Evolutionary conservation across 2,888 invertebrate genomes (phyloP).

Genomic region (Rosalia funebris): DNA sequence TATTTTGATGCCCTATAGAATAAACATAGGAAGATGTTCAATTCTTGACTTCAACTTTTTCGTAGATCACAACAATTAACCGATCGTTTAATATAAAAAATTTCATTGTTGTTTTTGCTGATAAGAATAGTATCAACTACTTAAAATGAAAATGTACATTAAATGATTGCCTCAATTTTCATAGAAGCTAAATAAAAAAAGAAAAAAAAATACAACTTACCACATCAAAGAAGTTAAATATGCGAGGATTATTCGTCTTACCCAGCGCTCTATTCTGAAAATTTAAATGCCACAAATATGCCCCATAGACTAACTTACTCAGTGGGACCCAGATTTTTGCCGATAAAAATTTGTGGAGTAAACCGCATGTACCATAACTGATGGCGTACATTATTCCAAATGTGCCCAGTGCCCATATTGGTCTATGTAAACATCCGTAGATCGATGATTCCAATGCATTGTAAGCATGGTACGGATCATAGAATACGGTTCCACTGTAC

Average conservation of each 20-base stretch:
- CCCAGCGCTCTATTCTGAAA: constrained; percentile 63
- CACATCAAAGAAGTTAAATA: constrained; percentile 57
- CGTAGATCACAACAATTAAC: too few relatives aligned
- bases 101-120: too few relatives aligned
- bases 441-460: constrained; percentile 66
- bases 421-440: constrained; percentile 69
- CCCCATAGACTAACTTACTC: constrained; percentile 68
- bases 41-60: too few relatives aligned
- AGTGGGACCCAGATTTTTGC: constrained; percentile 71
- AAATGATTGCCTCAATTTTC: too few relatives aligned
- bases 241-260: constrained; percentile 64
- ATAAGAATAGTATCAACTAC: too few relatives aligned
- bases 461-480: constrained; percentile 65
- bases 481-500: constrained; percentile 65
- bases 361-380: constrained; percentile 64
- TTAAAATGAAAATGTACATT: too few relatives aligned
- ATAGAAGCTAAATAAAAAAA: too few relatives aligned
- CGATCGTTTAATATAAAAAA: too few relatives aligned
- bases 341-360: constrained; percentile 62
- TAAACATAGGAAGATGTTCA: too few relatives aligned
- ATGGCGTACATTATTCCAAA: constrained; percentile 66
- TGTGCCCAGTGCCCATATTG: constrained; percentile 67
- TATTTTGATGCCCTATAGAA: too few relatives aligned
- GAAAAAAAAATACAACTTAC: constrained; percentile 51
- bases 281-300: constrained; percentile 43